phyloP scores from a whole-genome alignment of 2,797 vertebrate species.

The Lemur catta region DNA sequence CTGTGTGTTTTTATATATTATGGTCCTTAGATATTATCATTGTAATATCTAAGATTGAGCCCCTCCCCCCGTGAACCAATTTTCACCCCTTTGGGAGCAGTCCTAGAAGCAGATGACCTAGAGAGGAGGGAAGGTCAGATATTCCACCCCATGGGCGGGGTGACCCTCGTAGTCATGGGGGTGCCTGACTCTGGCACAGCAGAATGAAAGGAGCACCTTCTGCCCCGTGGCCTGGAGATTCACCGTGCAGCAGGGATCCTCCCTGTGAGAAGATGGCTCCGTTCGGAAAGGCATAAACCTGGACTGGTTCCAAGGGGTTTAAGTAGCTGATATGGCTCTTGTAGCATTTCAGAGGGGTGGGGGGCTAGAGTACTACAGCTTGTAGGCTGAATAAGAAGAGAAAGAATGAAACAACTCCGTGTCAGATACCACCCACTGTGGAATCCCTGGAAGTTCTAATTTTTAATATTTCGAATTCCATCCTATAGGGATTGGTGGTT shows the following conservation, averaged over 20 bases:
- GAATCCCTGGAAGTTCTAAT: not conserved
- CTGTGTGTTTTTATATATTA: not conserved
- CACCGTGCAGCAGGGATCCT: too few species aligned
- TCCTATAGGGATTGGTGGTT: not conserved
- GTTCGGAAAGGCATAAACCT: not conserved
- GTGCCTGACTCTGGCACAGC: not conserved
- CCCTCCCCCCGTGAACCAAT: not conserved
- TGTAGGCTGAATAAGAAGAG: not conserved
- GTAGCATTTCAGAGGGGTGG: rapidly evolving
- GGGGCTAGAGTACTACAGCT: rapidly evolving
- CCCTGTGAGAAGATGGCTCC: not conserved
- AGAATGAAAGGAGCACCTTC: not conserved
- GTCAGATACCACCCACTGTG: not conserved
- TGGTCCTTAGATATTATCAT: not conserved
- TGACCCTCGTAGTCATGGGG: not conserved
- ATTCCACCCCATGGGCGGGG: not conserved
- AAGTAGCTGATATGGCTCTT: not conserved
- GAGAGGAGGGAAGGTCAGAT: too few species aligned
- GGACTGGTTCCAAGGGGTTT: not conserved
- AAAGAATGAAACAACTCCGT: not conserved
- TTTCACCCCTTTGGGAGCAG: not conserved
- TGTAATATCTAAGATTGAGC: not conserved
- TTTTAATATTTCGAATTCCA: not conserved
- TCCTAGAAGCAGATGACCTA: not conserved
- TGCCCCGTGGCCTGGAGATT: too few species aligned